Evolutionary conservation across 2,113 vertebrate species (phyloP).

Genomic region (Lathamus discolor): DNA sequence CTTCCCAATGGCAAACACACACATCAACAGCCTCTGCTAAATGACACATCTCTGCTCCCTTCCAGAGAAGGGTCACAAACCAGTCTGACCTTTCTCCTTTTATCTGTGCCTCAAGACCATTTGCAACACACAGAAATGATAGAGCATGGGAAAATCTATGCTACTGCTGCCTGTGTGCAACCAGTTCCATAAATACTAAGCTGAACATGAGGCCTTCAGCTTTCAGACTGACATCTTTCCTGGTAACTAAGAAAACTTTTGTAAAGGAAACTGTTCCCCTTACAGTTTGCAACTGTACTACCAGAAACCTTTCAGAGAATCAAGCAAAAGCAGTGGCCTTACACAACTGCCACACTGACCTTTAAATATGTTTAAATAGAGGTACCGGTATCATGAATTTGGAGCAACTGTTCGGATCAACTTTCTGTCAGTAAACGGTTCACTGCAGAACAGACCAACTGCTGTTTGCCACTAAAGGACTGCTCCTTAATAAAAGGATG

Average conservation of each 20-base stretch:
- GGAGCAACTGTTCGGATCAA: neutral
- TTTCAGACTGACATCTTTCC: neutral
- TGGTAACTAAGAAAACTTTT: neutral
- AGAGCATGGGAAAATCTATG: neutral
- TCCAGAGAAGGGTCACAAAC: neutral
- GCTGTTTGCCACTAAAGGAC: neutral
- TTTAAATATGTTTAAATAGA: neutral
- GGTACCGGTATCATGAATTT: neutral
- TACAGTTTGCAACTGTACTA: neutral
- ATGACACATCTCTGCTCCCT: fast-evolving
- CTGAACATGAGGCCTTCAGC: neutral
- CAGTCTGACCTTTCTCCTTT: neutral
- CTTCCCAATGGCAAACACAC: fast-evolving
- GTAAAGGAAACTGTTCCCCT: neutral
- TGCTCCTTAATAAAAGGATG: neutral
- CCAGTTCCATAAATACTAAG: neutral
- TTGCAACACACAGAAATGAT: neutral
- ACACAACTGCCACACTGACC: neutral
- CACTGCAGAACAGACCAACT: neutral
- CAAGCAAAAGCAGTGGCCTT: neutral
- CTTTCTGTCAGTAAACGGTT: neutral
- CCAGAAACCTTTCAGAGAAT: neutral
- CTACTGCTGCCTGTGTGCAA: neutral
- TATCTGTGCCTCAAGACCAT: neutral
- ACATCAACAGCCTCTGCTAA: neutral